Evolutionary conservation across 2,888 invertebrate species (phyloP).

Genomic region (Sminthurides aquaticus): DNA sequence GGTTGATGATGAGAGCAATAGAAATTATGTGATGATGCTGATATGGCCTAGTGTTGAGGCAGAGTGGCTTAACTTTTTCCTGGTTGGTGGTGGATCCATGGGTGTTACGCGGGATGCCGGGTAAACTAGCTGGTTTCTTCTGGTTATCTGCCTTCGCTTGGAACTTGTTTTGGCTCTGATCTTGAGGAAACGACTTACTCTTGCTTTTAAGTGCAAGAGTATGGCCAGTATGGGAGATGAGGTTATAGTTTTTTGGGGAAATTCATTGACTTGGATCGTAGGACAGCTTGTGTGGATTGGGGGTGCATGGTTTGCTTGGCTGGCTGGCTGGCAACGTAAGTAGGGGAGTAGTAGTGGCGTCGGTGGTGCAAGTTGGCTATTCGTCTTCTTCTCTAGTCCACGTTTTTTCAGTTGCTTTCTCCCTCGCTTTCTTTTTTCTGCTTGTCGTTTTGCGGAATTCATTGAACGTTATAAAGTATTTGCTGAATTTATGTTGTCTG

Average conservation of each 20-base stretch:
- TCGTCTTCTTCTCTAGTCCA: not conserved
- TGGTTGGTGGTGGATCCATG: too few relatives aligned
- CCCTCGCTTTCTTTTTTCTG: not conserved
- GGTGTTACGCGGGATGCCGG: not conserved
- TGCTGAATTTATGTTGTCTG: not conserved
- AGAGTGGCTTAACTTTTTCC: not conserved
- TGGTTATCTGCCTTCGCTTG: too few relatives aligned
- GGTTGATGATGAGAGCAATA: not conserved
- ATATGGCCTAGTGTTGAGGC: not conserved
- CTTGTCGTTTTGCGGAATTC: not conserved
- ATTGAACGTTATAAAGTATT: not conserved
- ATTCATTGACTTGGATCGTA: not conserved
- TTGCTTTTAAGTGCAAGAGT: too few relatives aligned
- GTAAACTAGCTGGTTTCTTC: not conserved
- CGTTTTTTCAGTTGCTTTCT: not conserved
- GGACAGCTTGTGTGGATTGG: not conserved
- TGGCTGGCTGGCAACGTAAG: not conserved
- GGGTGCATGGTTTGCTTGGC: too few relatives aligned
- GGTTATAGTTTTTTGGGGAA: not conserved
- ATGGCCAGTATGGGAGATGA: too few relatives aligned
- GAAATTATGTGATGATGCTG: not conserved
- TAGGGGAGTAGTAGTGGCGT: too few relatives aligned
- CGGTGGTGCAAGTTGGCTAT: too few relatives aligned
- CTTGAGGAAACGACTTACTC: too few relatives aligned
- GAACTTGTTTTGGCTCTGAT: too few relatives aligned